Conservation (phyloP, 2,888 invertebrate genomes). For the Helleia helle region DNA sequence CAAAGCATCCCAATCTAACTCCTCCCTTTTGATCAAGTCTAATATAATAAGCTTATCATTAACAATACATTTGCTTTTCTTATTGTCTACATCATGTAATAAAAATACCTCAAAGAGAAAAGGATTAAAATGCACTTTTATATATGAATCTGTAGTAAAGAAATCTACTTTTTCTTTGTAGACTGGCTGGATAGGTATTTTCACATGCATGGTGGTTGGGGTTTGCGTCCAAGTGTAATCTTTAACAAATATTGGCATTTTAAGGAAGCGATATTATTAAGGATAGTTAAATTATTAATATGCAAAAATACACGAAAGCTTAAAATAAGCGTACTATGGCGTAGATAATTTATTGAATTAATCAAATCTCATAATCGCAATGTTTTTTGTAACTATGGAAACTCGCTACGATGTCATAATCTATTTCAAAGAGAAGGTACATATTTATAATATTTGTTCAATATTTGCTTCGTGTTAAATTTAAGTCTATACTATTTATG, state of each 20-base stretch:
- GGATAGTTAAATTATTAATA: background rate
- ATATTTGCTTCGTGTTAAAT: too few species aligned
- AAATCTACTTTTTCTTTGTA: constrained; percentile 79
- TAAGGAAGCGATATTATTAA: constrained; percentile 12
- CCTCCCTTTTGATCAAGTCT: constrained; percentile 76
- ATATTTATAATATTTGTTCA: too few species aligned
- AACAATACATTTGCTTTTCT: constrained; percentile 77
- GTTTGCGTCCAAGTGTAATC: constrained; percentile 86
- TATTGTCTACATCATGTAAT: constrained; percentile 74
- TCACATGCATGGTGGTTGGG: constrained; percentile 72
- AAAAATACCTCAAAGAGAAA: constrained; percentile 84
- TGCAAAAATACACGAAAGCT: too few species aligned
- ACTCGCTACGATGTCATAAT: too few species aligned
- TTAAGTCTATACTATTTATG: too few species aligned
- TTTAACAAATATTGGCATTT: constrained; percentile 83
- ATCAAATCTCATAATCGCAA: too few species aligned
- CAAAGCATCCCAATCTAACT: constrained; percentile 71
- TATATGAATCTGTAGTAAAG: constrained; percentile 78
- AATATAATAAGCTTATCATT: constrained; percentile 76
- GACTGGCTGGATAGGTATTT: constrained; percentile 77
- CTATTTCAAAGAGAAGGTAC: too few species aligned
- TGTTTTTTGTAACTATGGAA: too few species aligned
- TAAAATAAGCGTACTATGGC: too few species aligned
- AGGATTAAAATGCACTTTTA: constrained; percentile 82
- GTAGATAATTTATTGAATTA: too few species aligned